Base-by-base conservation (phyloP, 2,797 vertebrate species). In the Pseudochirops cupreus region DNA sequence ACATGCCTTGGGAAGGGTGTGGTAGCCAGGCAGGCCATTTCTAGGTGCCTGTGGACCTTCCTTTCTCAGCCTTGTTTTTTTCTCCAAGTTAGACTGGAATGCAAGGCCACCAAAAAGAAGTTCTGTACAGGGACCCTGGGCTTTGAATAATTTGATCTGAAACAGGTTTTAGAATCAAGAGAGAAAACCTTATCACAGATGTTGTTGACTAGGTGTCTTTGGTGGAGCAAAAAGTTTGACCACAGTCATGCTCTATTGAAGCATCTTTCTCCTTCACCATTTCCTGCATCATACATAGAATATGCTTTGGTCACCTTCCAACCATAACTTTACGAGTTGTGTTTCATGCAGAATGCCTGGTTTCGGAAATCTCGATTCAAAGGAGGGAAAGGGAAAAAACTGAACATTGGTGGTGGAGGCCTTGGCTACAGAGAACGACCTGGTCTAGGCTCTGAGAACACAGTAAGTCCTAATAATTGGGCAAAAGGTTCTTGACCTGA, bases 311-410 rank as follows among this genome's bases (percentile, higher is more conserved):
- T n/a, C 95, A 16, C 33, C 21, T 95, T 14, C 18, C 0, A 91
- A 33, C 50, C 5, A 93, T 96, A 96, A 95, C 74, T 29, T 96
- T 50, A 46, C 96, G 54, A 97, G 93, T 29, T 97, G 5, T 97
- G 16, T 97, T 95, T 93, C 46, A 4, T 67, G 89, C 97, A 99
- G 99, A 99, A 99, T 98, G 99, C 99, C 0, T 99, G 99, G 99
- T 99, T 99, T 98, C 99, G 99, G 96, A 99, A 99, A 98, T 99
- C 99, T 4, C 99, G 99, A 58, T 99, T 99, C 97, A 99, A 99
- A 98, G 98, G 99, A 92, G 99, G 99, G 3, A 99, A 99, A 98
- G 99, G 99, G 95, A 99, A 99, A 98, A 99, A 99, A 98, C 97
- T 99, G 96, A 99, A 99, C 92, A 99, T 99, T 82, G 99, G 99